Evolutionary conservation across 2,888 invertebrate genomes (phyloP), one percentile per base, ranked within the genome.

Genomic region (Invenusta paracnida): DNA sequence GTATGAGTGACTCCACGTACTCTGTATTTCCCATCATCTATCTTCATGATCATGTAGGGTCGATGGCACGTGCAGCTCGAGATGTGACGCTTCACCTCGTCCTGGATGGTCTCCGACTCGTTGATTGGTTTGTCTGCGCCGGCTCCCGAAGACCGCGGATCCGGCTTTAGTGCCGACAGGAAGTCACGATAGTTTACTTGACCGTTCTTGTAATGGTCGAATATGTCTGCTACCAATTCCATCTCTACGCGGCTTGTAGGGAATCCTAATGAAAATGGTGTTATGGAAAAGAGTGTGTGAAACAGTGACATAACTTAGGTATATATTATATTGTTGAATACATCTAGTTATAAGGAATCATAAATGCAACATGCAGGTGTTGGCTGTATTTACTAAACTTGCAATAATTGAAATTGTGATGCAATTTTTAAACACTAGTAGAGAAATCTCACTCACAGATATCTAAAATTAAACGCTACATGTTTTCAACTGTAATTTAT

Each of bases 101-200:
- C 97, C 91, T 98, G 96, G 90, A 99, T 98, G 92, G 96, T 95
- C 91, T 98, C 82, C 23, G 27, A 28, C 0, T 82, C 82, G 29
- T 27, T 82, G 1, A 28, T 28, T 5, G 82, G 82, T 29, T 82
- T 27, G 0, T 29, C 23, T 29, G 28, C 29, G n/a, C n/a, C n/a
- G 66, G 66, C 11, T 11, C n/a, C n/a, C 11, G 13, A 66, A 66
- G 13, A 13, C 11, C 11, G 13, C n/a, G 66, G 66, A 91, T 97
- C 97, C 2, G 98, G 97, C 89, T 97, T 93, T 66, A 99, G 93
- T 0, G 98, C 98, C 0, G 97, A 96, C 88, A 99, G 97, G 93
- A 99, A 99, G 92, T 99, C 97, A 92, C 97, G 97, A 95, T 98
- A 98, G 92, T 98, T 98, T 89, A 99, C 98, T 89, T 95, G 94